These are phyloP conservation scores for Arremon aurantiirostris DNA, from an alignment of 2,797 vertebrate species.

Conservation along the genomic window DNA sequence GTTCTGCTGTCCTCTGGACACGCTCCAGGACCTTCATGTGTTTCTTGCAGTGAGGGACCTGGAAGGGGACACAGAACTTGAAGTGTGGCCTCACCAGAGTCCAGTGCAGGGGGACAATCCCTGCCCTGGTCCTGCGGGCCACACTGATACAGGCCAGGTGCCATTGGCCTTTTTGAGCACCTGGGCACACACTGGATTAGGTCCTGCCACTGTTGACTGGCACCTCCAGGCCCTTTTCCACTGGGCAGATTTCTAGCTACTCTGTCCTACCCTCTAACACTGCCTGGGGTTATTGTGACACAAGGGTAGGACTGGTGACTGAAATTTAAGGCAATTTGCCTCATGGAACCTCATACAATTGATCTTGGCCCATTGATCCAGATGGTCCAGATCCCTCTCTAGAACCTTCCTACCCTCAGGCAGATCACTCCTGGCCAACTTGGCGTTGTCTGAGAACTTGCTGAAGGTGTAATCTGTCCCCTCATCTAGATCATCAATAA, in stretches of 20 bases:
- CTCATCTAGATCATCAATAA: neutral
- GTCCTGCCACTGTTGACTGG: neutral
- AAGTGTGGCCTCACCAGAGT: neutral
- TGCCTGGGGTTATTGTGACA: neutral
- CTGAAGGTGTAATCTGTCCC: neutral
- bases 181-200: neutral
- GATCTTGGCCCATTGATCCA: neutral
- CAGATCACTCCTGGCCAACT: neutral
- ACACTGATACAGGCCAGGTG: neutral
- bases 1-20: neutral
- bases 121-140: neutral
- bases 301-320: neutral
- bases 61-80: neutral
- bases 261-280: neutral
- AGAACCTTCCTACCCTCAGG: neutral
- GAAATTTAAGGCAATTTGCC: neutral
- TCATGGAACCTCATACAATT: neutral
- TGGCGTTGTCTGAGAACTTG: neutral
- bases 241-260: neutral
- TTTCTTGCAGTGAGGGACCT: neutral
- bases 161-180: neutral
- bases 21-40: fast-evolving
- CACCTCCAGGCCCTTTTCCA: neutral
- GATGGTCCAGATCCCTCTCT: too few relatives aligned
- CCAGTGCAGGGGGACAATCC: neutral